Conservation (phyloP, 2,888 invertebrate genomes). For the Deilephila elpenor region DNA sequence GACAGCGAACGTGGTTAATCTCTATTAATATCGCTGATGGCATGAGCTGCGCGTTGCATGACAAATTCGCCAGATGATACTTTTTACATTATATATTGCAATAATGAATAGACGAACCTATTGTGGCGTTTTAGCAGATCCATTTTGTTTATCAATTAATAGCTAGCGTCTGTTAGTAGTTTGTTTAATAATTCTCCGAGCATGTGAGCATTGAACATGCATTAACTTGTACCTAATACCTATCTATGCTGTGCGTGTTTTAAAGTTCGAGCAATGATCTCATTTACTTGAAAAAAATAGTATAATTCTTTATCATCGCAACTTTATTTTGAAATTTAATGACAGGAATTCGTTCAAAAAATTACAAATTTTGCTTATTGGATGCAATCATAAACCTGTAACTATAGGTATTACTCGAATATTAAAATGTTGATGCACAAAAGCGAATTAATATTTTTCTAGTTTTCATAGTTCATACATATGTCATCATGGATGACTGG, state of each 20-base stretch:
- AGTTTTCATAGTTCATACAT: background rate
- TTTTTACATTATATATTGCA: constrained; percentile 1
- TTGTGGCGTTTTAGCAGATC: background rate
- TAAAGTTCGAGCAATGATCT: background rate
- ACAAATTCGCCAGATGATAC: background rate
- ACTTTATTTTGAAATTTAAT: too few relatives aligned
- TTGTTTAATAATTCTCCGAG: background rate
- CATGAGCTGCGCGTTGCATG: background rate
- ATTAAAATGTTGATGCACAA: background rate
- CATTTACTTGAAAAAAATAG: too few relatives aligned
- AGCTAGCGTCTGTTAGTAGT: too few relatives aligned
- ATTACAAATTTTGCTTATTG: too few relatives aligned
- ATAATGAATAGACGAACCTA: background rate
- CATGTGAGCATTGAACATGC: background rate
- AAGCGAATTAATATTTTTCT: background rate
- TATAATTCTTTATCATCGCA: too few relatives aligned
- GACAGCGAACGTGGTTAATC: constrained; percentile 25
- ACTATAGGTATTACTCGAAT: too few relatives aligned
- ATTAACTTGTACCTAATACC: background rate
- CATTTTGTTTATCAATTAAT: constrained; percentile 1
- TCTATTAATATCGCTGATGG: constrained; percentile 24
- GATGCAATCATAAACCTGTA: too few relatives aligned
- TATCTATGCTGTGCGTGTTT: background rate
- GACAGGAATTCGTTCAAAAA: too few relatives aligned
- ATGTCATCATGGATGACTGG: background rate